These are phyloP conservation scores for Pantala flavescens DNA, from an alignment of 1,140 invertebrate genomes.

Conservation along the genomic window DNA sequence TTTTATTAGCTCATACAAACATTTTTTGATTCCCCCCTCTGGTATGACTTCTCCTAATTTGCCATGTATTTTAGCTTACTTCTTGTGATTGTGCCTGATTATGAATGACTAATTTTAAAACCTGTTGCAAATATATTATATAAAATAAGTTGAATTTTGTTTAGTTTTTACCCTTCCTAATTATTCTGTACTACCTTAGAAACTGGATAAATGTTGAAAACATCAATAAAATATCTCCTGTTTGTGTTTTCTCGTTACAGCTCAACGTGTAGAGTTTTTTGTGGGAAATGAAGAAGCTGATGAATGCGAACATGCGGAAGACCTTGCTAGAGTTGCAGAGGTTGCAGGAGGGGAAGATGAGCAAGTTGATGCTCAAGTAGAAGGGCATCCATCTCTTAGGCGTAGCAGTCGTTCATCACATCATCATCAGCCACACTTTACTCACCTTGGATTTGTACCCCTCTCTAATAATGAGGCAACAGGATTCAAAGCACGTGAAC, in stretches of 20 bases:
- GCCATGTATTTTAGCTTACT: too few species aligned
- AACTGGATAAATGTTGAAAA: too few species aligned
- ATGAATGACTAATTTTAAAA: too few species aligned
- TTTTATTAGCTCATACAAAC: too few species aligned
- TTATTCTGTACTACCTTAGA: too few species aligned
- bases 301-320: slow-evolving; percentile 33
- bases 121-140: too few species aligned
- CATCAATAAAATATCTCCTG: too few species aligned
- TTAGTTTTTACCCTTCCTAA: too few species aligned
- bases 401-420: slow-evolving; percentile 26
- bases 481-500: slow-evolving; percentile 70
- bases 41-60: too few species aligned
- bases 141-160: too few species aligned
- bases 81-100: too few species aligned
- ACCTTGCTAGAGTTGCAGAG: slow-evolving; percentile 28
- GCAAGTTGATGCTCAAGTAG: slow-evolving; percentile 31
- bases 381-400: slow-evolving; percentile 31
- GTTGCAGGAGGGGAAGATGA: slow-evolving; percentile 33
- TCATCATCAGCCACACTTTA: slow-evolving; percentile 40
- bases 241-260: not conserved
- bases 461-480: slow-evolving; percentile 71
- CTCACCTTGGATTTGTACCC: slow-evolving; percentile 67
- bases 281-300: slow-evolving; percentile 37
- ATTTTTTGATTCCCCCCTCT: too few species aligned
- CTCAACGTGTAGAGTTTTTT: slow-evolving; percentile 25